Evolutionary conservation across 2,888 invertebrate genomes (phyloP), one percentile per base, ranked within the genome.

Genomic region (Drosophila barbarae): DNA sequence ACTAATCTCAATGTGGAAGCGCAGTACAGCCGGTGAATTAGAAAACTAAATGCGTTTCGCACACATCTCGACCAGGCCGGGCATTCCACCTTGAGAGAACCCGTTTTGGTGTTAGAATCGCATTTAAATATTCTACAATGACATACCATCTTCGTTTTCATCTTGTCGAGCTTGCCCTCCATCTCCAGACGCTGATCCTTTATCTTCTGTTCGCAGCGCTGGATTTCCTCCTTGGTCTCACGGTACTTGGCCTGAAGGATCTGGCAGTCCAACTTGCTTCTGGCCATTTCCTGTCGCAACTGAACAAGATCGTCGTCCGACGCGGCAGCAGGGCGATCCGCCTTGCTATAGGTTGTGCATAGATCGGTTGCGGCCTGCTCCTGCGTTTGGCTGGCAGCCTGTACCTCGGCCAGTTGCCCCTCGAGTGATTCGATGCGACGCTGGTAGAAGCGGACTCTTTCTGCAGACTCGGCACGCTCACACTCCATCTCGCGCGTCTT

Each of bases 111-210:
- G 12, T 15, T n/a, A 15, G 32, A 15, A 15, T n/a, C 44, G 15
- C 30, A n/a, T 26, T 46, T 9, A 23, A 46, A 32, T 47, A 49
- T 18, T 21, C 10, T 21, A 13, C 34, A 35, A 5, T 23, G 26
- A 91, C 93, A 92, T 91, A 95, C 95, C 94, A 95, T 95, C 92
- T 94, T 94, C 52, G 92, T 91, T 87, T 95, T 95, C 92, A 95
- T 93, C 88, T 93, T 92, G 83, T 93, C 94, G 82, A 95, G 89
- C 89, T 95, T 95, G 73, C 91, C 91, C 80, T 94, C 95, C 85
- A 95, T 93, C 82, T 94, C 94, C n/a, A 88, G 69, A 3, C 90
- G 89, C 65, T 87, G 88, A 26, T 88, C 89, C 54, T 89, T 89
- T 6, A 89, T 74, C 18, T 85, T 86, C 5, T 89, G 82, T 30